Evolutionary conservation across 2,888 invertebrate species (phyloP).

Genomic region (Pseudococcus jackbeardsleyi): DNA sequence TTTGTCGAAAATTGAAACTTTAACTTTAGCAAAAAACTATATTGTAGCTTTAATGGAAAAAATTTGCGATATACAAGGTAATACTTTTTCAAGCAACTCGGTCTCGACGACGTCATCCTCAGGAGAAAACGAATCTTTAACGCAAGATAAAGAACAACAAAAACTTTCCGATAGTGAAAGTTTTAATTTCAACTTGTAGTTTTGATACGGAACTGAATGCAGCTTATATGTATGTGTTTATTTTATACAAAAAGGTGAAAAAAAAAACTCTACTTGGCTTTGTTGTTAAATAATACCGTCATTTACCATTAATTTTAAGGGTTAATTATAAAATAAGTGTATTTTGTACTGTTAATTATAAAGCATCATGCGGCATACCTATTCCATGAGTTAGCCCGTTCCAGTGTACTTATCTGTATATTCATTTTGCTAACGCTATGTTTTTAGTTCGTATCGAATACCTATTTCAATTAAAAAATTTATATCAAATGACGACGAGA

Average conservation of each 20-base stretch:
- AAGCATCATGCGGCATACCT: constrained; percentile 20
- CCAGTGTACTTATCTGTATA: constrained; percentile 28
- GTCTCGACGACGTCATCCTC: constrained; percentile 56
- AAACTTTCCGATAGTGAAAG: constrained; percentile 60
- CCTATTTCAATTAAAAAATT: neutral
- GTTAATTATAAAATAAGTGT: neutral
- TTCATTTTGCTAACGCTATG: constrained; percentile 37
- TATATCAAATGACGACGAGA: neutral
- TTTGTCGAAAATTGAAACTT: constrained; percentile 84
- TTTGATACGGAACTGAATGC: constrained; percentile 24
- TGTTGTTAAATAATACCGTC: constrained; percentile 31
- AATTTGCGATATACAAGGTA: constrained; percentile 78
- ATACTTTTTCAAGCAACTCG: neutral
- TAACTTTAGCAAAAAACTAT: constrained; percentile 85
- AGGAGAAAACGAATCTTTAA: constrained; percentile 58
- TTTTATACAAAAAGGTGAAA: neutral
- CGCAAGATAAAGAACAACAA: constrained; percentile 59
- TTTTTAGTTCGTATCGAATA: neutral
- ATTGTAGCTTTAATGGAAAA: constrained; percentile 86
- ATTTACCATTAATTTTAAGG: constrained; percentile 52
- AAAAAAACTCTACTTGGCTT: constrained; percentile 50
- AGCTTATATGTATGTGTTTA: constrained; percentile 31
- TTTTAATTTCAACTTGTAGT: constrained; percentile 53
- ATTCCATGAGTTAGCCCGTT: neutral
- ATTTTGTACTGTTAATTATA: neutral